Evolutionary conservation across 2,888 invertebrate genomes (phyloP), one percentile per base, ranked within the genome.

Genomic region (Amphipoea lucens): DNA sequence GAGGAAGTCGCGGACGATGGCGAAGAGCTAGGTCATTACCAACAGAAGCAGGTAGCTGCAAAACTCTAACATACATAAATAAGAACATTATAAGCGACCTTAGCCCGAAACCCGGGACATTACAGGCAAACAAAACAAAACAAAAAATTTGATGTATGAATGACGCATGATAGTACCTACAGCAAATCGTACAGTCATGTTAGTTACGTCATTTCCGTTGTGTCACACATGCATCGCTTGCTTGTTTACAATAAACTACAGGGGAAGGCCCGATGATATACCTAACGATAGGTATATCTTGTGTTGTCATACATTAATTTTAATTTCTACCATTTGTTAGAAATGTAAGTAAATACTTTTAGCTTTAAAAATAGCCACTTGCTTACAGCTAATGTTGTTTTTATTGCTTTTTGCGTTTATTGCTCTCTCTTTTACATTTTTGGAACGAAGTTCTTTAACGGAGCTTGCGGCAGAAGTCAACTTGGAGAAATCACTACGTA

Each of bases 211-310:
- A 78, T 2, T 48, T 45, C 14, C 42, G 36, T 51, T 54, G 36
- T 51, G 20, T 57, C n/a, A n/a, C n/a, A n/a, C 17, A 20, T 1
- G 20, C 12, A 51, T 45, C 20, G 76, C 42, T 36, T 14, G 42
- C 36, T n/a, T 36, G 11, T 45, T n/a, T 81, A 45, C 51, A 17
- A 79, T 42, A 45, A 48, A 60, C 9, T 62, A 62, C 40, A 45
- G 82, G 80, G 80, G 76, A 82, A 82, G 54, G 23, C 82, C 80
- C 80, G 60, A 45, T 54, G 67, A 11, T 7, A 76, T 62, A 62
- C 29, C 23, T 67, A 17, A 75, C 45, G 4, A 29, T 51, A 29
- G 29, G 29, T 29, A n/a, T 29, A 0, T 48, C 1, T 51, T 54
- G 76, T 62, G 76, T 54, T 62, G 82, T 67, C 60, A 40, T 40